phyloP scores from a whole-genome alignment of 2,113 vertebrate genomes.

The Nesoenas mayeri region DNA sequence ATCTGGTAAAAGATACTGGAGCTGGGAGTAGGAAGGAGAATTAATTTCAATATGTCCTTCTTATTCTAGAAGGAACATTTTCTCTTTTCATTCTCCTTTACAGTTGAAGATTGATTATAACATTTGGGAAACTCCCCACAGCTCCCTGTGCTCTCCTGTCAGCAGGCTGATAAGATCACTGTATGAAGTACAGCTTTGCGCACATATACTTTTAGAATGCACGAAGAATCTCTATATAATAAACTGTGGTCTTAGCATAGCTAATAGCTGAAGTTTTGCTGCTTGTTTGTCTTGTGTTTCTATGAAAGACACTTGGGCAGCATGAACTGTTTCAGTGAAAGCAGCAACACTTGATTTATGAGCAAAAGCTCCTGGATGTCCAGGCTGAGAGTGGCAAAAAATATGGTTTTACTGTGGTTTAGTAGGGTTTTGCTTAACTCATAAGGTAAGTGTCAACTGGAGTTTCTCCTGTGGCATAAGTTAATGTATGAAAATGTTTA shows the following conservation, averaged over 20 bases:
- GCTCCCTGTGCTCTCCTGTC: background rate
- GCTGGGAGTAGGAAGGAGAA: background rate
- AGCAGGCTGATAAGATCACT: background rate
- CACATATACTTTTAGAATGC: background rate
- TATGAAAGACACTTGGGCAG: background rate
- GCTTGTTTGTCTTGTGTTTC: background rate
- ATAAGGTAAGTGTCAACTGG: background rate
- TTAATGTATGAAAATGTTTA: background rate
- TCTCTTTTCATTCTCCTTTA: background rate
- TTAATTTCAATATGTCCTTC: background rate
- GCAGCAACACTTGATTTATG: background rate
- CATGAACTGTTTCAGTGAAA: background rate
- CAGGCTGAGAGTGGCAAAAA: background rate
- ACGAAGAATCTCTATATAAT: background rate
- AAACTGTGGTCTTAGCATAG: background rate
- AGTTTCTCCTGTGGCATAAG: background rate
- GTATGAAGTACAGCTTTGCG: background rate
- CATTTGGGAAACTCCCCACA: background rate
- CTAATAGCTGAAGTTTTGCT: background rate
- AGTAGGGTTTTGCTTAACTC: background rate
- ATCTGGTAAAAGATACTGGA: background rate
- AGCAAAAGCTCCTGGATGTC: background rate
- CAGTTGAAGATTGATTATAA: background rate
- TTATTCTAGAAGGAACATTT: background rate
- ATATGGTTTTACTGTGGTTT: background rate